These are phyloP conservation scores for Delichon dasypus DNA, from an alignment of 2,797 vertebrate genomes.

Conservation along the genomic window DNA sequence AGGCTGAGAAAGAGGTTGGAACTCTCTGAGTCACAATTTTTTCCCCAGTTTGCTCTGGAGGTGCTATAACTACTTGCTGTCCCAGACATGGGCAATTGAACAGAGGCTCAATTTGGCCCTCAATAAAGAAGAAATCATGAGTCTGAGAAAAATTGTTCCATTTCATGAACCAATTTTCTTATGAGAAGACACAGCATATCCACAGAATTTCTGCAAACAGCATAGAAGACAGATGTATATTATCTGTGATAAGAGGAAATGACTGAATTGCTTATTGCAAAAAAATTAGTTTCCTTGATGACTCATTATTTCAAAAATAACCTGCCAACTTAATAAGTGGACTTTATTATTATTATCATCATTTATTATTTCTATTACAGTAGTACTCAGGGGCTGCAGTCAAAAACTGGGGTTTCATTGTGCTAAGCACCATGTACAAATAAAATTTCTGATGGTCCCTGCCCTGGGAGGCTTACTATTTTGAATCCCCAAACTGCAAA, in stretches of 20 bases:
- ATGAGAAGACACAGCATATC: constrained; percentile 62
- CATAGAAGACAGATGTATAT: constrained; percentile 61
- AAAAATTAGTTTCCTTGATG: constrained; percentile 65
- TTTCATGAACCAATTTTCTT: constrained; percentile 62
- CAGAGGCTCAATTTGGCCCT: constrained; percentile 57
- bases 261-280: constrained; percentile 63
- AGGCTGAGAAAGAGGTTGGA: constrained; percentile 4
- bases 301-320: constrained; percentile 65
- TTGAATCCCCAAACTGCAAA: background rate
- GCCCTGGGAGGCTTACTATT: constrained; percentile 24
- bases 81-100: constrained; percentile 57
- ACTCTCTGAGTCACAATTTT: constrained; percentile 45
- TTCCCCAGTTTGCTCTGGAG: constrained; percentile 21
- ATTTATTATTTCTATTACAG: constrained; percentile 58
- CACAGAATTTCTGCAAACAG: constrained; percentile 66
- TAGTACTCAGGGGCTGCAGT: constrained; percentile 14
- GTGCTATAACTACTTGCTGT: constrained; percentile 41
- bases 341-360: constrained; percentile 54
- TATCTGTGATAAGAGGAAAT: constrained; percentile 65
- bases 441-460: constrained; percentile 30
- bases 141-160: constrained; percentile 64
- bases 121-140: constrained; percentile 69
- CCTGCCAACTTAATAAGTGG: constrained; percentile 58
- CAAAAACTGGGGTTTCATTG: constrained; percentile 40
- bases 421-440: constrained; percentile 36